A percentile compares a stretch with the other conserved stretches of the same genome.
Conservation (phyloP, 2,888 invertebrate genomes). For the Monoplex corrugatus region DNA sequence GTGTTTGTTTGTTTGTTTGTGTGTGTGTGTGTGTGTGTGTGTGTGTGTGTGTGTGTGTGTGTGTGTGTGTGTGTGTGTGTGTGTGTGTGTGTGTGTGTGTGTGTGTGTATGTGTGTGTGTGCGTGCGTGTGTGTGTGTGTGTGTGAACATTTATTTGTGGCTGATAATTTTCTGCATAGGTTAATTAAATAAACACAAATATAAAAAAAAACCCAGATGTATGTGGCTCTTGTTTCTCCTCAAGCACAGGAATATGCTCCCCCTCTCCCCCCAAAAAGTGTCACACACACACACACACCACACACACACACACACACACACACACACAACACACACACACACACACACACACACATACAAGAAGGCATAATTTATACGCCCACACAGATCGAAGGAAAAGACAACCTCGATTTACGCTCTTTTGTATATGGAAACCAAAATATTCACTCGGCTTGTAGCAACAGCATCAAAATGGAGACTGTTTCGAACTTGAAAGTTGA, state of each 20-base stretch:
- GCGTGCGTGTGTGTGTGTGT: background rate
- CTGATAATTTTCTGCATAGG: too few species aligned
- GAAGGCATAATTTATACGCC: too few species aligned
- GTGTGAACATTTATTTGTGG: too few species aligned
- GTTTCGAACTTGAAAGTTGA: conserved; percentile 10
- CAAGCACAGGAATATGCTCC: background rate
- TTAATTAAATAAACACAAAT: too few species aligned
- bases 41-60: too few species aligned
- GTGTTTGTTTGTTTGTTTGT: too few species aligned
- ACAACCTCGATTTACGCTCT: background rate
- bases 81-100: background rate
- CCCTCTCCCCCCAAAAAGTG: background rate
- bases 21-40: background rate
- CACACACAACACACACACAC: too few species aligned
- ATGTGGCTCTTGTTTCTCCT: too few species aligned
- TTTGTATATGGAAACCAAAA: background rate
- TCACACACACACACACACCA: background rate
- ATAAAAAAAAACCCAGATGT: too few species aligned
- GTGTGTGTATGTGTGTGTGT: background rate
- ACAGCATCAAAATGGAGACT: conserved; percentile 44
- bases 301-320: background rate
- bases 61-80: too few species aligned
- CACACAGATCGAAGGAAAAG: background rate
- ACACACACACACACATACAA: too few species aligned
- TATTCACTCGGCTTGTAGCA: conserved; percentile 7